These are phyloP conservation scores for Anas acuta DNA, from an alignment of 2,797 vertebrate genomes.

Conservation along the genomic window DNA sequence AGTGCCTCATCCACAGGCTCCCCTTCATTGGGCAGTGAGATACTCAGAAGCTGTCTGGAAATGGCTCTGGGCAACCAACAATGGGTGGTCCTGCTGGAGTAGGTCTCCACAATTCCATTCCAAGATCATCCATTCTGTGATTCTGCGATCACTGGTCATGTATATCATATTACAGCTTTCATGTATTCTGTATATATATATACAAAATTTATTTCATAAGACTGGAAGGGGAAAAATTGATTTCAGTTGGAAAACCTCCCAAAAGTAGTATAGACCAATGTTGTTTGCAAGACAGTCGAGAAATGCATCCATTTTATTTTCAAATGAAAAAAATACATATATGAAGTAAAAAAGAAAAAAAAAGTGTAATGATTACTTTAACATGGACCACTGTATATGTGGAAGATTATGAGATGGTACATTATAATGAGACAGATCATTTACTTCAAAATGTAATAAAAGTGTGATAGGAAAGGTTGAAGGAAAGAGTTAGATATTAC, in stretches of 20 bases:
- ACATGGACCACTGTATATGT: neutral
- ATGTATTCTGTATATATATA: neutral
- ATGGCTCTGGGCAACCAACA: neutral
- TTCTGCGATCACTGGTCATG: too few species aligned
- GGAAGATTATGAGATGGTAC: neutral
- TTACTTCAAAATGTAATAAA: constrained; percentile 24
- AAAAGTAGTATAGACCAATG: neutral
- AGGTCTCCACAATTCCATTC: neutral
- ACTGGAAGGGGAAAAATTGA: neutral
- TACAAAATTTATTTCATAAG: neutral
- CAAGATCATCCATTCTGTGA: neutral
- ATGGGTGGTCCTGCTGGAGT: too few species aligned
- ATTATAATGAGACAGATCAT: constrained; percentile 17
- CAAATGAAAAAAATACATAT: neutral
- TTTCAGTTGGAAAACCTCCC: neutral
- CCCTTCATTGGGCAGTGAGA: too few species aligned
- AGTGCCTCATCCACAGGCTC: too few species aligned
- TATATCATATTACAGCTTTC: neutral
- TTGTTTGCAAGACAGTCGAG: neutral
- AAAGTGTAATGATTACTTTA: constrained; percentile 6
- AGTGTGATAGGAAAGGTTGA: neutral
- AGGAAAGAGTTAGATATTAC: neutral
- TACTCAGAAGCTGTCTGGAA: too few species aligned
- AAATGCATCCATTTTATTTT: neutral
- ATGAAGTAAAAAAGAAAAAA: neutral